Evolutionary conservation across 2,888 invertebrate genomes (phyloP).

Genomic region (Fissipunctia ypsillon): DNA sequence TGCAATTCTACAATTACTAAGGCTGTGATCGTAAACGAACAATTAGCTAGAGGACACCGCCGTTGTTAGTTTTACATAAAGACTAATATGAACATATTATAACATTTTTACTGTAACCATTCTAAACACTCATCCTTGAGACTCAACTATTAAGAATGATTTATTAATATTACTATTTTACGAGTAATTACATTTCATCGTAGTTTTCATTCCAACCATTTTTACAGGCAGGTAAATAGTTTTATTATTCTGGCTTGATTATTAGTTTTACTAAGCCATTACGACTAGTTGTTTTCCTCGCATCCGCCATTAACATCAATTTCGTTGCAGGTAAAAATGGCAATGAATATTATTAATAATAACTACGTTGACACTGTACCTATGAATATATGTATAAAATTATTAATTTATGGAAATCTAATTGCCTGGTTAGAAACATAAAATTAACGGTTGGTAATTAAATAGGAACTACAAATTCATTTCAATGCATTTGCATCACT

Average conservation of each 20-base stretch:
- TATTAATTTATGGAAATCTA: constrained; percentile 12
- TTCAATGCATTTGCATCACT: not conserved
- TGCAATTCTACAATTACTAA: constrained; percentile 41
- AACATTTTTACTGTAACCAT: constrained; percentile 19
- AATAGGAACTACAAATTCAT: not conserved
- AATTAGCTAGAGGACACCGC: constrained; percentile 29
- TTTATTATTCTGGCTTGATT: constrained; percentile 8
- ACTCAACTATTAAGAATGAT: constrained; percentile 32
- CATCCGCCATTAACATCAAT: not conserved
- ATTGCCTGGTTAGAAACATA: constrained; percentile 15
- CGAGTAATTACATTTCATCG: constrained; percentile 22
- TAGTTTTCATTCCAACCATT: constrained; percentile 15
- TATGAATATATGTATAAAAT: not conserved
- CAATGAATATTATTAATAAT: constrained; percentile 20
- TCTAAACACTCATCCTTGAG: constrained; percentile 41
- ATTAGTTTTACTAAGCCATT: constrained; percentile 31
- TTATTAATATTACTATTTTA: constrained; percentile 42
- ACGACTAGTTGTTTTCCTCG: constrained; percentile 13
- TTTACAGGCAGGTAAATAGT: constrained; percentile 7
- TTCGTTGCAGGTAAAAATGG: constrained; percentile 17
- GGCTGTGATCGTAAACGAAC: constrained; percentile 37
- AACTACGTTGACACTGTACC: not conserved
- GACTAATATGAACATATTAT: constrained; percentile 4
- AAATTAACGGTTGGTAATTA: constrained; percentile 18
- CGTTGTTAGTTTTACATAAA: constrained; percentile 21